phyloP scores from a whole-genome alignment of 2,888 invertebrate species.

The Orchesella flavescens region DNA sequence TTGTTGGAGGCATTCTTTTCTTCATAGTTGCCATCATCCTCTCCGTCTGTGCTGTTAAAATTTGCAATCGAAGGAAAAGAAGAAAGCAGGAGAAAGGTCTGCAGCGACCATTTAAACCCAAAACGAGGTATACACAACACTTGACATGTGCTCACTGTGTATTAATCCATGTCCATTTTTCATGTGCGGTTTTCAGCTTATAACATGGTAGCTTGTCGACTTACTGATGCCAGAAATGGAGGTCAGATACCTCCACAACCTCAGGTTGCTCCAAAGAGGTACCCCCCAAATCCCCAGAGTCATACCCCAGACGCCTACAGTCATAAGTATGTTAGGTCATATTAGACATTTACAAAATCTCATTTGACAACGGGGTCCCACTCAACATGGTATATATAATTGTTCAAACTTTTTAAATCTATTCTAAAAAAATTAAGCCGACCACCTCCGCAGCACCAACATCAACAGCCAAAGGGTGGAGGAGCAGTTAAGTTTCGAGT shows the following conservation, averaged over 20 bases:
- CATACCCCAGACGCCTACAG: constrained; percentile 77
- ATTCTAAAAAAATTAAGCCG: constrained; percentile 33
- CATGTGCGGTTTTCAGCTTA: constrained; percentile 84
- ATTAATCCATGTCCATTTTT: constrained; percentile 15
- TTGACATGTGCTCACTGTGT: neutral
- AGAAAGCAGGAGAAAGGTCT: constrained; percentile 98
- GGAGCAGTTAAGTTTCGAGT: constrained; percentile 71
- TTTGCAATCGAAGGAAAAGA: constrained; percentile 96
- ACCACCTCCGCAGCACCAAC: constrained; percentile 52
- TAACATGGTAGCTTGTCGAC: constrained; percentile 98
- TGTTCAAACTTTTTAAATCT: constrained; percentile 13
- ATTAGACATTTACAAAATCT: constrained; percentile 6
- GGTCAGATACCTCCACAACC: constrained; percentile 81
- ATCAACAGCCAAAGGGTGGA: constrained; percentile 68
- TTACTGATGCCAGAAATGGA: constrained; percentile 94
- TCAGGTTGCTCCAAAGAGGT: constrained; percentile 97
- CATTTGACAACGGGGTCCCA: constrained; percentile 9
- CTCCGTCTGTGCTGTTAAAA: constrained; percentile 97
- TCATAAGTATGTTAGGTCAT: neutral
- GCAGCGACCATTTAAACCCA: constrained; percentile 41
- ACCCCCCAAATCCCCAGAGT: constrained; percentile 81
- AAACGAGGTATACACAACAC: constrained; percentile 37
- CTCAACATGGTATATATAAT: neutral
- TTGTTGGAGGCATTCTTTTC: constrained; percentile 96
- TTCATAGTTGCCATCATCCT: constrained; percentile 97